Percentiles rank a stretch among this genome's conserved stretches.
These are phyloP conservation scores for Mesembrinibis cayennensis DNA, from an alignment of 2,113 vertebrate genomes.

Conservation along the genomic window DNA sequence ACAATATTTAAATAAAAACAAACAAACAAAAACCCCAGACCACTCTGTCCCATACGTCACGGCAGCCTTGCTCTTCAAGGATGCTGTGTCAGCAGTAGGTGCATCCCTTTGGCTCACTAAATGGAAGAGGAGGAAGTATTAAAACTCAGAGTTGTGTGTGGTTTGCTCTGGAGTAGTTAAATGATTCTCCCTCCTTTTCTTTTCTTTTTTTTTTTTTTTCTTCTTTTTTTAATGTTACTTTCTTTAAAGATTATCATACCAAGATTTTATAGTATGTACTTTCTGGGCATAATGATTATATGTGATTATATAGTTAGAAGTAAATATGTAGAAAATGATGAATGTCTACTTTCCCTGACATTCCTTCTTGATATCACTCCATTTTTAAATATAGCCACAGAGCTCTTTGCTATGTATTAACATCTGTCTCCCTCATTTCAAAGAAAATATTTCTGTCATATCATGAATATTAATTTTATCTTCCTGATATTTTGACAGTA, in stretches of 20 bases:
- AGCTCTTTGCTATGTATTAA: background rate
- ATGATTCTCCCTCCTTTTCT: background rate
- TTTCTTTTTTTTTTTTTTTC: too few relatives aligned
- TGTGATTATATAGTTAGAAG: background rate
- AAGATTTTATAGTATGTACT: background rate
- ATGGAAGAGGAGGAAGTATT: background rate
- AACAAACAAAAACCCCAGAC: background rate
- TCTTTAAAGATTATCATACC: background rate
- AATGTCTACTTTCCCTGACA: background rate
- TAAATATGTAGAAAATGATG: background rate
- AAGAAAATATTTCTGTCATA: slow-evolving; percentile 24
- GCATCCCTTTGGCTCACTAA: background rate
- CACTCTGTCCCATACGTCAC: fast-evolving
- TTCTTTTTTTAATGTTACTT: background rate
- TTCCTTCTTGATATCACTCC: background rate
- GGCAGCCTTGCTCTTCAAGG: background rate
- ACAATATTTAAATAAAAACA: background rate
- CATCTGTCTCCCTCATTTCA: background rate
- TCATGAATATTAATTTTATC: slow-evolving; percentile 20
- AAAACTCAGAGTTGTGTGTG: background rate
- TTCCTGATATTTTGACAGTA: slow-evolving; percentile 30
- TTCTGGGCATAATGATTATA: background rate
- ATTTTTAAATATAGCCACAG: background rate
- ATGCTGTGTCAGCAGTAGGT: background rate
- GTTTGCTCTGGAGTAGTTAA: background rate